These are phyloP conservation scores for Macrotis lagotis DNA, from an alignment of 2,113 vertebrate species.

Conservation along the genomic window DNA sequence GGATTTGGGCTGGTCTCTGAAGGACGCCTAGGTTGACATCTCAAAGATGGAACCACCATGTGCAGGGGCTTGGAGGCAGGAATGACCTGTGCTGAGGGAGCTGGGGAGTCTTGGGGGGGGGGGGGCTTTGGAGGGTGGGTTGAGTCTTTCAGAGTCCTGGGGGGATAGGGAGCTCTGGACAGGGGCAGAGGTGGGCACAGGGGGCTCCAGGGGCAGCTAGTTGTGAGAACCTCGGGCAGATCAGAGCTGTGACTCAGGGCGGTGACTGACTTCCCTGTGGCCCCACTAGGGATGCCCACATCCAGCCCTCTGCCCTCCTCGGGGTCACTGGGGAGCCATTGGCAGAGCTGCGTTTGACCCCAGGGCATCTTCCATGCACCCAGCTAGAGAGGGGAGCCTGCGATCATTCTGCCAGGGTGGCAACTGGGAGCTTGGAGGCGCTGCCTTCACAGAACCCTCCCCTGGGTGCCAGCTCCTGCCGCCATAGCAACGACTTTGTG, in stretches of 20 bases:
- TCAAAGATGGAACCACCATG: accelerated
- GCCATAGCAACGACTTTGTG: slow-evolving; percentile 63
- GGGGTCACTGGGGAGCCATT: background rate
- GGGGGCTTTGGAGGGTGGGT: too few species aligned
- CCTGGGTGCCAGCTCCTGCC: slow-evolving; percentile 25
- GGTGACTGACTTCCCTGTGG: too few species aligned
- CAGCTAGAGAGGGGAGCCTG: too few species aligned
- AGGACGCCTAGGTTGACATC: too few species aligned
- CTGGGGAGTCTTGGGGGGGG: background rate
- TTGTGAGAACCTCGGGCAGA: background rate
- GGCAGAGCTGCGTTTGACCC: background rate
- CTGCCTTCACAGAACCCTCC: slow-evolving; percentile 1
- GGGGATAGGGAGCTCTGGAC: too few species aligned
- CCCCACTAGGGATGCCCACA: background rate
- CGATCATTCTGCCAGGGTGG: too few species aligned
- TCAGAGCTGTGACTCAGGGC: background rate
- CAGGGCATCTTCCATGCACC: too few species aligned
- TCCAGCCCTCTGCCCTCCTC: background rate
- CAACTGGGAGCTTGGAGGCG: background rate
- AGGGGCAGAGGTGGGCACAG: too few species aligned
- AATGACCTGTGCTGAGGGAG: background rate
- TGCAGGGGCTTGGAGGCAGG: too few species aligned
- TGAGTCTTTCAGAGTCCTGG: background rate
- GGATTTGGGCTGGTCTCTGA: background rate
- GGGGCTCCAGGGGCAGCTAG: too few species aligned